Conservation (phyloP, 2,113 vertebrate species). For the Microcebus tavaratra region DNA sequence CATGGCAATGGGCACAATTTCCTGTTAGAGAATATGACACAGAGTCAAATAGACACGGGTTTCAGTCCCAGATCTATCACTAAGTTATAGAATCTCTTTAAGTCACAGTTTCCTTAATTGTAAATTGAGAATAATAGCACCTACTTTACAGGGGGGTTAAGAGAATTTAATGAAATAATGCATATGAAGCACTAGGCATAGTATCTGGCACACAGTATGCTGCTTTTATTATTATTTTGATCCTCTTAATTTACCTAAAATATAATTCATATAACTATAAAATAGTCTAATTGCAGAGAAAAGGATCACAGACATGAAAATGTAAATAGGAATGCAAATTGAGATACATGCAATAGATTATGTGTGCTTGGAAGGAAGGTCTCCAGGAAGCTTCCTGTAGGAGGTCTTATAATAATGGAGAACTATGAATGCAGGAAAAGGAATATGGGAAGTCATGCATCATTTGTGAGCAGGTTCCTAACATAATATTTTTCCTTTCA, state of each 20-base stretch:
- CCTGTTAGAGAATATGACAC: not conserved
- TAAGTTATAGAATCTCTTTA: not conserved
- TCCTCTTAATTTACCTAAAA: conserved; percentile 31
- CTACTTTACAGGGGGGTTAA: not conserved
- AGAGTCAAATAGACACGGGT: not conserved
- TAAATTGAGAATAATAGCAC: not conserved
- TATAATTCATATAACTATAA: not conserved
- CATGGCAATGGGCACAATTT: conserved; percentile 25
- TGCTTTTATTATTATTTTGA: conserved; percentile 26
- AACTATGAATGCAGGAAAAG: not conserved
- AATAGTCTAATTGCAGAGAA: not conserved
- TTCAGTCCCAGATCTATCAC: not conserved
- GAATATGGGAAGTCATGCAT: not conserved
- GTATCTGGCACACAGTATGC: not conserved
- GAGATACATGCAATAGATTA: not conserved
- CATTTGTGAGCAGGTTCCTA: not conserved
- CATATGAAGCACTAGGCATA: conserved; percentile 7
- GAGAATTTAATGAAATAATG: conserved; percentile 6
- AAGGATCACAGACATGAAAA: conserved; percentile 23
- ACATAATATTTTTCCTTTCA: not conserved
- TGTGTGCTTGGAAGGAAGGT: not conserved
- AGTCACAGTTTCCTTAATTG: not conserved
- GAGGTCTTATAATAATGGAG: not conserved
- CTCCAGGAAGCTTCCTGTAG: not conserved
- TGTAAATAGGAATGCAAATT: not conserved